Evolutionary conservation across 1,140 invertebrate species (phyloP), one percentile per base, ranked within the genome.

Genomic region (Drosophila eugracilis): DNA sequence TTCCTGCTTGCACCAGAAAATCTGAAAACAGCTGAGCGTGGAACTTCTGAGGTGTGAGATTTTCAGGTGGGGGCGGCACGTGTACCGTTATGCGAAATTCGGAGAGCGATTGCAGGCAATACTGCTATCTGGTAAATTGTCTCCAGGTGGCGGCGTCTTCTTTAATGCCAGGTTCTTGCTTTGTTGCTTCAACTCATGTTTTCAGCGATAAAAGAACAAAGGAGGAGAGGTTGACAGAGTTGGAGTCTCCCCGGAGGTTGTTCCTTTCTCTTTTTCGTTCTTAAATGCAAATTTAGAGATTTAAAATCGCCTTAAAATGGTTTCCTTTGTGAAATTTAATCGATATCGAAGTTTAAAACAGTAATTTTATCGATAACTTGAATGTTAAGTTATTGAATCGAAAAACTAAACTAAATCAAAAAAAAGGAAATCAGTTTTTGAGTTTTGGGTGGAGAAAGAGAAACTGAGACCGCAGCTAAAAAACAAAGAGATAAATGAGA

Each of bases 11-110:
- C 75, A 67, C 63, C 81, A 63, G 69, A 65, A 67, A 69, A 34
- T 55, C 42, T 47, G 48, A 59, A 62, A 86, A 83, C 83, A 86
- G 83, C 83, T 85, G 80, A 80, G 80, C 80, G 41, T 4, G 28
- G 74, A 53, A 34, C 14, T 14, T 57, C 14, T 4, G 5, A 34
- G 37, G 44, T 49, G 41, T 52, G 50, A 63, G 48, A 47, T 36
- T 44, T 34, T 14, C 42, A 42, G 47, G 63, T 32, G 39, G 17
- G 24, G 34, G 39, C 44, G 69, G 72, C 71, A 67, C 49, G 73
- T 77, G 73, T 69, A 69, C 37, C 47, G 65, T 67, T 69, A 67
- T 30, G 17, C 47, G 28, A 42, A 69, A 37, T 67, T 36, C 34
- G 45, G 21, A 52, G 63, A 42, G 17, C 63, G 63, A 67, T 67